A percentile compares a stretch with the other conserved stretches of the same genome.
phyloP scores from a whole-genome alignment of 2,888 invertebrate species.

The Peribatodes rhomboidaria region DNA sequence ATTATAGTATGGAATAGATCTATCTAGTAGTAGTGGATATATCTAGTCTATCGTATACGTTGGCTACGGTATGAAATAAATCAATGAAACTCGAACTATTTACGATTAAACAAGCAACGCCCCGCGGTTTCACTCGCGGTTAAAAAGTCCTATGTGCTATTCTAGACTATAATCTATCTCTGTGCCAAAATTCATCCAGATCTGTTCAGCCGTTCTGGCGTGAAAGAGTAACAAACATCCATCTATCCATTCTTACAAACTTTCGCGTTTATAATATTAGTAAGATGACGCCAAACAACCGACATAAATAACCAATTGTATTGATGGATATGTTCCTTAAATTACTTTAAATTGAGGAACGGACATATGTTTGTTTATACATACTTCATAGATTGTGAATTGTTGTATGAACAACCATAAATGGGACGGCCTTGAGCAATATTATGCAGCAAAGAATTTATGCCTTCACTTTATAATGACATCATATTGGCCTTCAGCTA shows the following conservation, averaged over 20 bases:
- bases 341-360: slow-evolving; percentile 8
- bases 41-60: background rate
- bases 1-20: too few relatives aligned
- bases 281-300: background rate
- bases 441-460: slow-evolving; percentile 14
- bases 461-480: slow-evolving; percentile 25
- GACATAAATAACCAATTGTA: slow-evolving; percentile 1
- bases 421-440: slow-evolving; percentile 19
- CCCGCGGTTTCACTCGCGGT: too few relatives aligned
- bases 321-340: slow-evolving; percentile 1
- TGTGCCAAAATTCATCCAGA: too few relatives aligned
- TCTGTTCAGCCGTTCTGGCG: too few relatives aligned
- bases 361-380: background rate
- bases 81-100: too few relatives aligned
- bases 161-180: too few relatives aligned
- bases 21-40: too few relatives aligned
- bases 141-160: too few relatives aligned
- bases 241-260: too few relatives aligned
- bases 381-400: background rate
- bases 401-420: slow-evolving; percentile 8
- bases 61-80: background rate
- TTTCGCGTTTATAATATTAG: too few relatives aligned
- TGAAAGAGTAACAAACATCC: too few relatives aligned
- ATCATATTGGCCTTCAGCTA: slow-evolving; percentile 21
- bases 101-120: too few relatives aligned